Conservation (phyloP, 2,797 vertebrate genomes). For the Pangasius macronema region DNA sequence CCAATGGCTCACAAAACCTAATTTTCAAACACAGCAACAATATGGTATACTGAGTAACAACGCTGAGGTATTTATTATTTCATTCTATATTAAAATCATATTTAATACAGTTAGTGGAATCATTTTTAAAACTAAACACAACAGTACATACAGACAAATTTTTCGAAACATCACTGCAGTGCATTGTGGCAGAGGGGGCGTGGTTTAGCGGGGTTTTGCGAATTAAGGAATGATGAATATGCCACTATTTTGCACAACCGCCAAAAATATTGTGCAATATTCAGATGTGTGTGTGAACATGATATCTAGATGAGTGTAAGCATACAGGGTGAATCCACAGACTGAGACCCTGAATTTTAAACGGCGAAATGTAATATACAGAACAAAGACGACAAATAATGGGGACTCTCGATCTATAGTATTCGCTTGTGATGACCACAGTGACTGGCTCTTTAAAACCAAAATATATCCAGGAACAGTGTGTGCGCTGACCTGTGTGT, state of each 20-base stretch:
- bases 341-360: neutral
- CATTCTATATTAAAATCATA: too few species aligned
- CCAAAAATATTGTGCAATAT: neutral
- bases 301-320: neutral
- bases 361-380: too few species aligned
- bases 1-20: too few species aligned
- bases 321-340: neutral
- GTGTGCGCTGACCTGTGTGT: conserved; percentile 83
- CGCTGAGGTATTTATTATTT: too few species aligned
- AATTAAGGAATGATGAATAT: neutral
- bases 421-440: too few species aligned
- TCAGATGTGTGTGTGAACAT: neutral
- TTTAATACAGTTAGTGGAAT: too few species aligned
- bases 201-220: neutral
- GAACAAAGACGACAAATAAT: too few species aligned
- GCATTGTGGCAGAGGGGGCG: neutral
- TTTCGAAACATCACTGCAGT: neutral
- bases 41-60: too few species aligned
- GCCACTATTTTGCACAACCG: neutral
- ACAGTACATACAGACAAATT: too few species aligned
- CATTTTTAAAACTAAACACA: too few species aligned
- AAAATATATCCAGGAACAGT: neutral
- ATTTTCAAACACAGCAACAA: too few species aligned
- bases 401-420: too few species aligned
- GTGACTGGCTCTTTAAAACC: neutral